Conservation (phyloP, 2,888 invertebrate species). For the Sinelater perroti region DNA sequence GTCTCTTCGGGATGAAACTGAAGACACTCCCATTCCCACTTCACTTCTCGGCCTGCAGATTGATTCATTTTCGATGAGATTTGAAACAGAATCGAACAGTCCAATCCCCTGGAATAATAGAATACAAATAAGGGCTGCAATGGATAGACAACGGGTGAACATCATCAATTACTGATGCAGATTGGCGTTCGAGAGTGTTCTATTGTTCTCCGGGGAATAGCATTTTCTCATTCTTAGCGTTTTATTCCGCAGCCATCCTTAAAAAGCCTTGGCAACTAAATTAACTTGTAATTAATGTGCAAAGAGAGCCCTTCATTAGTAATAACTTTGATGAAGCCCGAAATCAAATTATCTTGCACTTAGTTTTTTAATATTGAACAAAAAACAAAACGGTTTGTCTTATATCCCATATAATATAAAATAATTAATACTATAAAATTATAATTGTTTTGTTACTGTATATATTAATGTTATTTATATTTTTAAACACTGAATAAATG, state of each 20-base stretch:
- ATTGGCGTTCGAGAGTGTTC: conserved; percentile 28
- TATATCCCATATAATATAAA: too few relatives aligned
- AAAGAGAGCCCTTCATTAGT: background rate
- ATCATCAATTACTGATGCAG: conserved; percentile 43
- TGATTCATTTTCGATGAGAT: conserved; percentile 46
- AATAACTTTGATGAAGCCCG: too few relatives aligned
- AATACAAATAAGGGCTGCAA: conserved; percentile 45
- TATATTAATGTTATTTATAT: too few relatives aligned
- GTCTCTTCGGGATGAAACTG: conserved; percentile 16
- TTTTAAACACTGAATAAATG: too few relatives aligned
- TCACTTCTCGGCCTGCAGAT: conserved; percentile 39
- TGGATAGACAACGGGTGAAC: conserved; percentile 39
- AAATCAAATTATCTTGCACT: too few relatives aligned
- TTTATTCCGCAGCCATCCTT: conserved; percentile 3
- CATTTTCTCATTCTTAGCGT: conserved; percentile 11
- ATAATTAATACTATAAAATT: too few relatives aligned
- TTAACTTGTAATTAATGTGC: conserved; percentile 2
- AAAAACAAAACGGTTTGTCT: too few relatives aligned
- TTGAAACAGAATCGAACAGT: conserved; percentile 43
- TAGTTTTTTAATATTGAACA: too few relatives aligned
- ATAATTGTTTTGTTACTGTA: too few relatives aligned
- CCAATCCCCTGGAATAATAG: conserved; percentile 42
- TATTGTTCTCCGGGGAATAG: conserved; percentile 19
- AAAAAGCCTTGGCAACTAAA: background rate
- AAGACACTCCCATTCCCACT: conserved; percentile 19